Base-by-base conservation (phyloP, 2,113 vertebrate species). In the Callaeas wilsoni region DNA sequence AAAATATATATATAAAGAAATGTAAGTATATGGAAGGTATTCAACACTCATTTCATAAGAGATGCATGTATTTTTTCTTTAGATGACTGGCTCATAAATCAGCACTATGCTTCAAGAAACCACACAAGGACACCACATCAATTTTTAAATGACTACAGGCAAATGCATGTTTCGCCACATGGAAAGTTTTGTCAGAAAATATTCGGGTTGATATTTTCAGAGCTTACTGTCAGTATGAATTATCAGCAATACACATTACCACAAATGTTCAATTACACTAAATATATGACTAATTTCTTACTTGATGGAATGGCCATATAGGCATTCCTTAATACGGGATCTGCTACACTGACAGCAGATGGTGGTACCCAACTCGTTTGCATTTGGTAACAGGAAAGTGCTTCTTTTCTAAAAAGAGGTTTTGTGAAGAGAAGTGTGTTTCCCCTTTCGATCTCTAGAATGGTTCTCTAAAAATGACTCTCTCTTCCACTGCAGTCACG, bases 271-370 rank as follows among this genome's bases (percentile, higher is more conserved):
- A 71, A 63, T 90, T 69, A 53, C 37, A 49, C 81, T 75, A 64
- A 57, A 77, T 57, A 77, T 18, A 79, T 29, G 53, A 94, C 91
- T 92, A 90, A 94, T 46, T 94, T 74, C 50, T 79, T 60, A 84
- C 59, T 87, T 80, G 74, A 86, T 5, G 83, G 86, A 96, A 87
- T 67, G 70, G 84, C 68, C 95, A 90, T 35, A 91, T n/a, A 91
- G 70, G 63, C 56, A 73, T 71, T 89, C 59, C 47, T 87, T 95
- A 93, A 92, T 44, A 82, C 1, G 41, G 55, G 78, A 90, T 95
- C 96, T 97, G 85, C 75, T 95, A 94, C 39, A 77, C 89, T 86
- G 74, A 75, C 44, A 91, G 62, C 70, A 96, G 93, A 94, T 95
- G 75, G 86, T 64, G 65, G 79, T 42, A 85, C 74, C 27, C 37